Percentiles rank a stretch among this genome's conserved stretches.
Evolutionary conservation across 2,797 vertebrate genomes (phyloP).

Genomic region (Rousettus madagascariensis): DNA sequence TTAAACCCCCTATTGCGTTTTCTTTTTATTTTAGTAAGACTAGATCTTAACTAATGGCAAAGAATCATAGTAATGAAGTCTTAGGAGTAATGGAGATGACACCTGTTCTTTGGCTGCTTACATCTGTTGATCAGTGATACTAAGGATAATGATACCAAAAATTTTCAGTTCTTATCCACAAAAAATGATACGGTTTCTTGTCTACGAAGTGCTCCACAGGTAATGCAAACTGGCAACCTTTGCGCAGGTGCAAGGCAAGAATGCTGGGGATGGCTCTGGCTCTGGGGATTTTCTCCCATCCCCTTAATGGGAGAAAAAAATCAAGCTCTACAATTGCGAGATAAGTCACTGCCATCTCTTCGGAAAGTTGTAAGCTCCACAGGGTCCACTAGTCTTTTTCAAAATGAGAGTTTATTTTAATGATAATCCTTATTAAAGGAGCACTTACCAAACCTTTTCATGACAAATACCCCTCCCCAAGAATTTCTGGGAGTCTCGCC

Average conservation of each 20-base stretch:
- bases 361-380: not conserved
- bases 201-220: not conserved
- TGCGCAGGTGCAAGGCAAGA: not conserved
- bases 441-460: not conserved
- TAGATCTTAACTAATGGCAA: not conserved
- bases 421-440: not conserved
- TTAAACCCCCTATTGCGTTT: not conserved
- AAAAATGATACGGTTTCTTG: not conserved
- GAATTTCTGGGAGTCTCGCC: not conserved
- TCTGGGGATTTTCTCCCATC: too few species aligned
- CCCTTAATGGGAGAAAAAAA: not conserved
- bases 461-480: not conserved
- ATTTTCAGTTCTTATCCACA: not conserved
- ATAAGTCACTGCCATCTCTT: not conserved
- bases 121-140: not conserved
- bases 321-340: not conserved
- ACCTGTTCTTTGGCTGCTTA: not conserved
- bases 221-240: not conserved
- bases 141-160: not conserved
- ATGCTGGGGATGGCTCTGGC: not conserved
- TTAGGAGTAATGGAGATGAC: not conserved
- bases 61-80: not conserved
- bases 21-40: not conserved
- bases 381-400: not conserved
- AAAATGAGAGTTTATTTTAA: constrained; percentile 12